Evolutionary conservation across 2,797 vertebrate species (phyloP).

Genomic region (Acrossocheilus fasciatus): DNA sequence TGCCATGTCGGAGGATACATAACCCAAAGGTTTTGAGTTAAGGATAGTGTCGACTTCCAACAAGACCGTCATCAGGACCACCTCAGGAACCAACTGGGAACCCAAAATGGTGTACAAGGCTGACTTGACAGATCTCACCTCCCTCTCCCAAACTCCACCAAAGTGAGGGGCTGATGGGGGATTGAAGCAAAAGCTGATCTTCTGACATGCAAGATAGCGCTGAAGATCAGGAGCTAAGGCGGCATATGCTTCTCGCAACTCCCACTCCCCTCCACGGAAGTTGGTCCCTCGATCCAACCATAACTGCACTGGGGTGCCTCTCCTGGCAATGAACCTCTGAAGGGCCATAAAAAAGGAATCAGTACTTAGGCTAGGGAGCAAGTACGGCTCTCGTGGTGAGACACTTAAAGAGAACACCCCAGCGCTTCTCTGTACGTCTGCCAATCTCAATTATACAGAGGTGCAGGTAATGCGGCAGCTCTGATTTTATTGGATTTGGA

Average conservation of each 20-base stretch:
- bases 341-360: constrained; percentile 35
- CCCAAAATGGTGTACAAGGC: too few species aligned
- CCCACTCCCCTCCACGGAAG: too few species aligned
- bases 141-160: constrained; percentile 34
- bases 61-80: background rate
- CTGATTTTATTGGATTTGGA: too few species aligned
- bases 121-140: background rate
- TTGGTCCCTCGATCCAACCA: background rate
- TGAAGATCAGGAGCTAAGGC: too few species aligned
- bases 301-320: constrained; percentile 5
- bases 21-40: background rate
- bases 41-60: background rate
- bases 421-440: constrained; percentile 11
- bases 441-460: background rate
- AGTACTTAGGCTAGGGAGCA: constrained; percentile 12
- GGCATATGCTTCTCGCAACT: too few species aligned
- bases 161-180: constrained; percentile 19
- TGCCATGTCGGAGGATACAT: too few species aligned
- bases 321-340: constrained; percentile 8
- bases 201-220: background rate
- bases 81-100: background rate
- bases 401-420: constrained; percentile 39
- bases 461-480: too few species aligned
- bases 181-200: constrained; percentile 26
- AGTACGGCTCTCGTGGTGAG: background rate